Evolutionary conservation across 2,113 vertebrate species (phyloP).

Genomic region (Lipotes vexillifer): DNA sequence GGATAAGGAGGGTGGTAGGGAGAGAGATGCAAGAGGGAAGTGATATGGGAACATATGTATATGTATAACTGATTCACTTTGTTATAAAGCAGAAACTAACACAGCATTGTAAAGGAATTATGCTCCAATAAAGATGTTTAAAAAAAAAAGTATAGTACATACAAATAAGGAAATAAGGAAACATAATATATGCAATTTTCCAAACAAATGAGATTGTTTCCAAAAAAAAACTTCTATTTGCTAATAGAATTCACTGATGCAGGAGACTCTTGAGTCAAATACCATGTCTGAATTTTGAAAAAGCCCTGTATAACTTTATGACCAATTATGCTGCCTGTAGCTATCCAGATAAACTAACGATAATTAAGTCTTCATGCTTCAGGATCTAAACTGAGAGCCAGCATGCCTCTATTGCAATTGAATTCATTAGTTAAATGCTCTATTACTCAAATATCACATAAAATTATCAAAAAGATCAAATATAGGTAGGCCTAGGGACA

Average conservation of each 20-base stretch:
- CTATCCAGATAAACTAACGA: not conserved
- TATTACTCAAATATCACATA: conserved; percentile 9
- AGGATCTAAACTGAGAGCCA: conserved; percentile 12
- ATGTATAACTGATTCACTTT: no score
- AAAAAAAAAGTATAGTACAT: not conserved
- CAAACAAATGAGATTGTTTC: not conserved
- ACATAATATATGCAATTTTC: not conserved
- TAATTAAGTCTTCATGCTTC: conserved; percentile 49
- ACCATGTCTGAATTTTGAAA: conserved; percentile 16
- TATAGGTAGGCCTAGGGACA: not conserved
- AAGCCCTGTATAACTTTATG: conserved; percentile 47
- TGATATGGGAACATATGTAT: no score
- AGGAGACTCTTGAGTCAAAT: conserved; percentile 20
- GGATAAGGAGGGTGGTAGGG: no score
- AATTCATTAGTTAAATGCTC: conserved; percentile 28
- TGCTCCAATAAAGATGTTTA: no score
- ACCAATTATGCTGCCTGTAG: conserved; percentile 11
- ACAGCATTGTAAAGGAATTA: no score
- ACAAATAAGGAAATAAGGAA: not conserved
- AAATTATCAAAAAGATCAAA: conserved; percentile 12
- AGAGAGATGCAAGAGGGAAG: no score
- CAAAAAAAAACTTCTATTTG: not conserved
- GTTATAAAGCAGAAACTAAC: no score
- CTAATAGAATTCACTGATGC: conserved; percentile 30
- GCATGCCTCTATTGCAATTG: not conserved